These are phyloP conservation scores for Pyrgilauda ruficollis DNA, from an alignment of 2,113 vertebrate species.

Conservation along the genomic window DNA sequence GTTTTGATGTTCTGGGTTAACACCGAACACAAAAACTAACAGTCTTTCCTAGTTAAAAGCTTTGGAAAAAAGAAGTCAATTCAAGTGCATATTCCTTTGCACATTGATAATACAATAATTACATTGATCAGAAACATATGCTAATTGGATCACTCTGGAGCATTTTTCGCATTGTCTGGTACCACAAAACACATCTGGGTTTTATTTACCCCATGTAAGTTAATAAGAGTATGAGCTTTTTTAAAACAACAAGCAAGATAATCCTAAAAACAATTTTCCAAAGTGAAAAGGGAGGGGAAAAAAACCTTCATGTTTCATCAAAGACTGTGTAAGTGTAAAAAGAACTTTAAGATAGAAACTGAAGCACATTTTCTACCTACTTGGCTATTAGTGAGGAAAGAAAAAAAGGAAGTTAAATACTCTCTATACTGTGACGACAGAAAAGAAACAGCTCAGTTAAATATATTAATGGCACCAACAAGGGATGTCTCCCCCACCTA, in stretches of 20 bases:
- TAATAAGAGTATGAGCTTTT: constrained; percentile 53
- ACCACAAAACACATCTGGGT: constrained; percentile 68
- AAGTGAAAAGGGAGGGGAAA: not conserved
- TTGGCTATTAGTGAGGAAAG: not conserved
- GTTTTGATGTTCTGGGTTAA: constrained; percentile 6
- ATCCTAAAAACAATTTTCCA: constrained; percentile 59
- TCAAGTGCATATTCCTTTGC: constrained; percentile 30
- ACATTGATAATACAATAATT: constrained; percentile 67
- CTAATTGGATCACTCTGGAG: constrained; percentile 49
- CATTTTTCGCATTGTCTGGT: constrained; percentile 67
- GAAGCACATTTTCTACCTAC: not conserved
- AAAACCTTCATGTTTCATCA: not conserved
- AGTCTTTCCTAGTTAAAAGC: constrained; percentile 32
- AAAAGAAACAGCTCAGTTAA: not conserved
- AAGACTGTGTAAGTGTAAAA: not conserved
- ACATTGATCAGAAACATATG: constrained; percentile 73
- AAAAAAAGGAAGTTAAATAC: not conserved
- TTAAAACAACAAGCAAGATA: constrained; percentile 60
- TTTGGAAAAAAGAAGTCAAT: constrained; percentile 14
- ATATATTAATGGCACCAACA: not conserved
- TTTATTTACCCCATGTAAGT: constrained; percentile 69
- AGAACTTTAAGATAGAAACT: not conserved
- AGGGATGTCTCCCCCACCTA: not conserved
- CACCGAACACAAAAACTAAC: not conserved
- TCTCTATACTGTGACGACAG: not conserved